Base-by-base conservation (phyloP, 92 coral and sea anemone species). In the Blastomussa wellsi region DNA sequence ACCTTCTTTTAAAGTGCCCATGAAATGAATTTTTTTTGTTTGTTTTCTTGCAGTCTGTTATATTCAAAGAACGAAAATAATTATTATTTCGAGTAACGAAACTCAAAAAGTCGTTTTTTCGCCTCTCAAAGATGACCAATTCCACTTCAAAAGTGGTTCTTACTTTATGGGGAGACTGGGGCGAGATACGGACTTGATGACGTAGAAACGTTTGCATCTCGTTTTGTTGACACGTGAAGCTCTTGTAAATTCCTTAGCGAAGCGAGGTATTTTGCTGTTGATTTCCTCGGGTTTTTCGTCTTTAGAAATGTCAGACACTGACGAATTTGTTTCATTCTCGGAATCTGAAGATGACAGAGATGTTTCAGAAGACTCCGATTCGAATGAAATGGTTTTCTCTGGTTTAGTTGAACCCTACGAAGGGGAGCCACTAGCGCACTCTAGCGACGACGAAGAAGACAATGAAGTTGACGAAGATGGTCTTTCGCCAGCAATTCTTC, bases 341-440 rank as follows among this genome's bases (percentile, higher is more conserved):
- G 78, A 41, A 41, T 28, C 62, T 39, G 78, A 42, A 74, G 35
- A 49, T 24, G 44, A 15, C 60, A 59, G 44, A 17, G 78, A 74
- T 42, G 78, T 29, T 74, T 49, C 78, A 20, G 19, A 49, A n/a
- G 31, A 74, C 35, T 74, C 78, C 5, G 78, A 74, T 8, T 73
- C 37, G 20, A 4, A 73, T 19, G 84, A 80, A 33, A 0, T 66
- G 32, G 76, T 57, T 36, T 49, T 60, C 39, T 67, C 64, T 62
- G 72, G 84, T 80, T 44, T 66, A 69, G 85, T 66, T 81, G 79
- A 72, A 33, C 69, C 77, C 28, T 72, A 81, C 19, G 44, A 69
- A 28, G 77, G 51, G 28, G 77, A 81, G 69, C 77, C 77, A 29
- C 77, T 11, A n/a, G 85, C 77, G 31, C 11, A 81, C 32, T 68